Evolutionary conservation across 2,888 invertebrate species (phyloP).

Genomic region (Oscheius sp.): DNA sequence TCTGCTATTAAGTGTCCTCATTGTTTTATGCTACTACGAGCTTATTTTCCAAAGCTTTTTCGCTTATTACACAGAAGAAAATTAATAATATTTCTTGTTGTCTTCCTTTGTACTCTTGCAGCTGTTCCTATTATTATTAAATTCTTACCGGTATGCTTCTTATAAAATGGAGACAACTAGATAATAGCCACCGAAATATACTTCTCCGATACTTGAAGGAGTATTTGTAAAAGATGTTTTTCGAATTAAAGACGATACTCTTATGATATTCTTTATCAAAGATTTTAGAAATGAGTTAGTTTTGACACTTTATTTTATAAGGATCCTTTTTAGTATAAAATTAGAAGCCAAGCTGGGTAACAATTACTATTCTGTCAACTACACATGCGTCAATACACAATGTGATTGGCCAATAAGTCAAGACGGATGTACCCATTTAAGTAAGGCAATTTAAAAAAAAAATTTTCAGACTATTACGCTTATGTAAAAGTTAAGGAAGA

Average conservation of each 20-base stretch:
- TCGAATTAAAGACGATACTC: not conserved
- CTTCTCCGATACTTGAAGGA: not conserved
- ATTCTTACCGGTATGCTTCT: no score
- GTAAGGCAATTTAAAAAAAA: not conserved
- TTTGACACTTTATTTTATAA: not conserved
- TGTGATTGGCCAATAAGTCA: conserved; percentile 2
- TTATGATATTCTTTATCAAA: conserved; percentile 14
- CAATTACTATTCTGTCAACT: not conserved
- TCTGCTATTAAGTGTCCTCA: no score
- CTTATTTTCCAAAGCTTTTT: not conserved
- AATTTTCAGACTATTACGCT: not conserved
- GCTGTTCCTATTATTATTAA: no score
- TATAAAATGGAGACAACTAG: no score
- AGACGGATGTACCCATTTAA: not conserved
- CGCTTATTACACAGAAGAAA: no score
- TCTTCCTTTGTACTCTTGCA: no score
- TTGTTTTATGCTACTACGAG: no score
- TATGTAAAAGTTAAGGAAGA: not conserved
- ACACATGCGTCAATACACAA: not conserved
- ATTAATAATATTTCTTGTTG: no score
- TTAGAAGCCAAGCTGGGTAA: not conserved
- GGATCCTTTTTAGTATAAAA: not conserved
- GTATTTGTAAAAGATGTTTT: conserved; percentile 12
- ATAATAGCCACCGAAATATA: not conserved
- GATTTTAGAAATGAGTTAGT: conserved; percentile 21